phyloP scores from a whole-genome alignment of 2,113 vertebrate species.

The Psophia crepitans region DNA sequence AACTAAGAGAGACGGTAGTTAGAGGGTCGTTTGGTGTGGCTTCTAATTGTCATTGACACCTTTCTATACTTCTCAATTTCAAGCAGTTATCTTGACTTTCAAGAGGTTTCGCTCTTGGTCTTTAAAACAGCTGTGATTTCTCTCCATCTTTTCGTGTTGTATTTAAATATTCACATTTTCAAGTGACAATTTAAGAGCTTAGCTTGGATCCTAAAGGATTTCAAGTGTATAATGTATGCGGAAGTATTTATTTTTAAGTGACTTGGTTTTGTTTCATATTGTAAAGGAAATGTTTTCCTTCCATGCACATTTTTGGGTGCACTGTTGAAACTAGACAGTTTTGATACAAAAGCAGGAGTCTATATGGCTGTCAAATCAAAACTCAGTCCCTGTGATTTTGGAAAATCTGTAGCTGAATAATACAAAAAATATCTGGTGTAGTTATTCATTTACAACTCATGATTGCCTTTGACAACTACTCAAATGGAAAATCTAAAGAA shows the following conservation, averaged over 20 bases:
- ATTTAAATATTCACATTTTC: neutral
- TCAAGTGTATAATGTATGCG: neutral
- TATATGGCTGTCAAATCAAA: neutral
- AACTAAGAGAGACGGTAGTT: neutral
- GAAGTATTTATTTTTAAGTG: neutral
- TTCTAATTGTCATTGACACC: neutral
- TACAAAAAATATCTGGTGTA: neutral
- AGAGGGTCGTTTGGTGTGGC: neutral
- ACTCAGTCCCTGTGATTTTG: neutral
- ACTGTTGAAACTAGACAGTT: neutral
- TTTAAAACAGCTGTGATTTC: neutral
- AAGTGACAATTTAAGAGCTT: neutral
- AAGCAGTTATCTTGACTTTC: neutral
- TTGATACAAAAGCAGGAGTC: neutral
- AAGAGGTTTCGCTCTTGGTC: neutral
- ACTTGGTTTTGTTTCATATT: neutral
- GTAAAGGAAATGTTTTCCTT: neutral
- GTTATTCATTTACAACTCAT: neutral
- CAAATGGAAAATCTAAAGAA: neutral
- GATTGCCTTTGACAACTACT: neutral
- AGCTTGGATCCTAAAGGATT: neutral
- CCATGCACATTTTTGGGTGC: neutral
- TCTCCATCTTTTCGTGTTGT: neutral
- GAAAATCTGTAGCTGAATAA: neutral
- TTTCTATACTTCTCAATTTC: fast-evolving